Evolutionary conservation across 2,888 invertebrate species (phyloP).

Genomic region (Hetaerina titia): DNA sequence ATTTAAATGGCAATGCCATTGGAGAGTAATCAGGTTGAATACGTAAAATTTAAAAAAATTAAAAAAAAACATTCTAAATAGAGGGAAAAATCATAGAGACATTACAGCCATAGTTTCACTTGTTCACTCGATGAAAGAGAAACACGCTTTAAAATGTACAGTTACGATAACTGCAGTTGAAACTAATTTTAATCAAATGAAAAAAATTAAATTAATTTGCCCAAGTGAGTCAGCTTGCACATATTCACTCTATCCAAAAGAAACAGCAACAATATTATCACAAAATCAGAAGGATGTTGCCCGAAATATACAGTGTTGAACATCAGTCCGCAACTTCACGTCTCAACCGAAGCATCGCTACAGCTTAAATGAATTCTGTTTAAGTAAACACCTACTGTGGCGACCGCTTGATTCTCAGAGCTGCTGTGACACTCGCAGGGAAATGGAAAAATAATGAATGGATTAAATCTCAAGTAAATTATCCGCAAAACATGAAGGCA

Average conservation of each 20-base stretch:
- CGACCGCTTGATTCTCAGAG: no score
- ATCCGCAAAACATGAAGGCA: background rate
- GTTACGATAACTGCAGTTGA: no score
- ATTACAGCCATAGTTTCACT: background rate
- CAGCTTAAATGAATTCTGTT: no score
- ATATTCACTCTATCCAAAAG: background rate
- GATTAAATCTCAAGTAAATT: background rate
- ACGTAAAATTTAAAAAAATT: no score
- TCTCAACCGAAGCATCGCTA: no score
- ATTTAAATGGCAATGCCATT: background rate
- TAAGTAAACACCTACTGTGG: no score
- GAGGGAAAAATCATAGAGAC: background rate
- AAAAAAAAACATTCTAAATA: background rate
- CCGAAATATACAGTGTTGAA: background rate
- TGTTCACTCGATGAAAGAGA: no score
- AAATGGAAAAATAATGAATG: background rate
- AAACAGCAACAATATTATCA: background rate
- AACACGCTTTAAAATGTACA: no score
- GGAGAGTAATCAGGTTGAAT: background rate
- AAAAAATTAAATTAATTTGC: background rate
- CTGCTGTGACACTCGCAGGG: background rate
- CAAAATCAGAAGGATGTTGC: background rate
- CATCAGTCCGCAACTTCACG: no score
- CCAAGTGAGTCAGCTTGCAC: background rate
- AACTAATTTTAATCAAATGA: no score